Conservation (phyloP, 2,797 vertebrate species). For the Cossypha dichroa region DNA sequence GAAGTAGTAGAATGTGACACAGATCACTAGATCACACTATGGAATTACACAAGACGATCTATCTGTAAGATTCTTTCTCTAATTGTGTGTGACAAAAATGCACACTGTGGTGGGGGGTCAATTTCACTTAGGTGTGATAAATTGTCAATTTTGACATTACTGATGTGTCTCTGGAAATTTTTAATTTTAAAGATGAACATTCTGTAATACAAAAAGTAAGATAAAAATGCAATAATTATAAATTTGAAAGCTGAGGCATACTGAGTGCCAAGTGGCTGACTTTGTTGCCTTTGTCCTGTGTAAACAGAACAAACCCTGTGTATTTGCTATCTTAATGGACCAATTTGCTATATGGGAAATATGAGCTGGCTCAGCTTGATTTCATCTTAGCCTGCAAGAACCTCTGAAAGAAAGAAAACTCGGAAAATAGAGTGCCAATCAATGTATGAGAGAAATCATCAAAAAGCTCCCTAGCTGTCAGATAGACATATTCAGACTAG, state of each 20-base stretch:
- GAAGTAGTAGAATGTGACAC: background rate
- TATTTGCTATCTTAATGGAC: background rate
- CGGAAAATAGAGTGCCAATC: background rate
- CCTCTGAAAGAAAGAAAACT: background rate
- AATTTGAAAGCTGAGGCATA: background rate
- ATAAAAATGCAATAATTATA: background rate
- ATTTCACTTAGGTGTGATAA: background rate
- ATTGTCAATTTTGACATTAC: background rate
- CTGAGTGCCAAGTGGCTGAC: background rate
- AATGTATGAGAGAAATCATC: background rate
- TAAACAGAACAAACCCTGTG: background rate
- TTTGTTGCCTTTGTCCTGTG: background rate
- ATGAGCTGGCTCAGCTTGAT: background rate
- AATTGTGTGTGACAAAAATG: background rate
- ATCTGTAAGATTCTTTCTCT: background rate
- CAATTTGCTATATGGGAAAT: background rate
- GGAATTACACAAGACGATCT: background rate
- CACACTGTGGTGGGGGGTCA: accelerated
- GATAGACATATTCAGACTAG: background rate
- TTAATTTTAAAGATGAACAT: background rate
- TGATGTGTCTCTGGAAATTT: background rate
- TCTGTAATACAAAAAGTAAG: background rate
- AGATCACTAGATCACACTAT: background rate
- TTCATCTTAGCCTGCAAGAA: background rate
- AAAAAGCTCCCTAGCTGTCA: background rate